Base-by-base conservation (phyloP, 2,888 invertebrate genomes). In the Drosophila parthenogenetica region DNA sequence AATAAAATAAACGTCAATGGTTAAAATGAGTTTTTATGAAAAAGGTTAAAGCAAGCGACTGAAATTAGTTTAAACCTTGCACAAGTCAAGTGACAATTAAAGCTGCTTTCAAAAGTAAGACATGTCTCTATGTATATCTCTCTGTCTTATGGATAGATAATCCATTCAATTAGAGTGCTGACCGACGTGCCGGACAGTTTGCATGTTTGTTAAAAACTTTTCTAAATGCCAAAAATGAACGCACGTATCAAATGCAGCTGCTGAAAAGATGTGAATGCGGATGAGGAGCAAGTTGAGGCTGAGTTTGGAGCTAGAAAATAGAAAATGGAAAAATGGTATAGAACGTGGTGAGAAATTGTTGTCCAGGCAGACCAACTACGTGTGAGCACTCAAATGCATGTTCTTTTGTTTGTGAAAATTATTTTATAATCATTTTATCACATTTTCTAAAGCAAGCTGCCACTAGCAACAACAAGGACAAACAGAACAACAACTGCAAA, bases 351-450 rank as follows among this genome's bases (percentile, higher is more conserved):
- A 13, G 32, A 53, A 49, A 48, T 35, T 35, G 35, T 37, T 37
- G 32, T 40, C 22, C 11, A 48, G 29, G 16, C 42, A 32, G 50
- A 29, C 29, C 29, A 8, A 49, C 22, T 63, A 80, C 77, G 84
- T 79, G 68, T 64, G 66, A 68, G 69, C 65, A 61, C 58, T 67
- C 50, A 22, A 58, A 42, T 78, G 69, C 69, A 69, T 79, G 79
- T 72, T 54, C 72, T 74, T 73, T 88, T 84, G 89, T 83, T 80
- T 87, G 73, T 51, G 65, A 81, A 89, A 89, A 89, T 84, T 83
- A 84, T 84, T 87, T 84, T 89, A 87, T 87, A 84, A 89, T 89
- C 75, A 83, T 88, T 84, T 89, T 87, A 84, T 87, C 84, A 84
- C 89, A 89, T 77, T 89, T 89, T 83, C 73, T 69, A 69, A 62